A percentile compares a stretch with the other conserved stretches of the same genome.
Conservation (phyloP, 2,113 vertebrate species). For the Brachypteracias leptosomus region DNA sequence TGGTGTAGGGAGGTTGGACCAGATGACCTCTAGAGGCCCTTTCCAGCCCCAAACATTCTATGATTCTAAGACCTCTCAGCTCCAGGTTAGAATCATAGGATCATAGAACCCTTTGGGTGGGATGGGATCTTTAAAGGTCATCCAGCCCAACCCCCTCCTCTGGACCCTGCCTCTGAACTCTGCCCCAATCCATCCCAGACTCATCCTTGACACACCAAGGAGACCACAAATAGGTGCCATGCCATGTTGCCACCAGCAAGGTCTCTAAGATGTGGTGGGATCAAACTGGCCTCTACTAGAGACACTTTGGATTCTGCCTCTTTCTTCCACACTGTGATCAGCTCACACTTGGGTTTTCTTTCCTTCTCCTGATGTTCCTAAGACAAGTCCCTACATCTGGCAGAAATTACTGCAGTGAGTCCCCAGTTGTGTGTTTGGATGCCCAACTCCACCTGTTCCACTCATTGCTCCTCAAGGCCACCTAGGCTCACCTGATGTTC, state of each 20-base stretch:
- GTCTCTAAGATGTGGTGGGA: neutral
- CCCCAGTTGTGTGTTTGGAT: rapidly evolving
- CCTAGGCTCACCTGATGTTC: neutral
- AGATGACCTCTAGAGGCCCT: too few species aligned
- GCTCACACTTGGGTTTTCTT: neutral
- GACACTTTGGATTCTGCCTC: neutral
- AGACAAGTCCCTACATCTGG: neutral
- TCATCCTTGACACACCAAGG: neutral
- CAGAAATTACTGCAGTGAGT: neutral
- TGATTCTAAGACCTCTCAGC: too few species aligned
- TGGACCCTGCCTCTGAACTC: neutral
- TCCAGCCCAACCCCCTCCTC: neutral
- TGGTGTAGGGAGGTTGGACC: too few species aligned
- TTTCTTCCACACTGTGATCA: neutral
- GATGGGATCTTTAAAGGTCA: neutral
- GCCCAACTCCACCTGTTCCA: neutral
- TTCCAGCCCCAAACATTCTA: too few species aligned
- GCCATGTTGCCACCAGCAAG: neutral
- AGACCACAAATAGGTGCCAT: neutral
- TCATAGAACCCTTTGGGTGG: neutral
- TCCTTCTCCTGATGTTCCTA: neutral
- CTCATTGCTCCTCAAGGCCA: neutral
- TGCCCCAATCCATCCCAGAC: neutral
- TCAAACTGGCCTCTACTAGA: neutral
- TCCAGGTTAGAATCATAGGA: neutral